Conservation (phyloP, 2,888 invertebrate genomes). For the Dilophus febrilis region DNA sequence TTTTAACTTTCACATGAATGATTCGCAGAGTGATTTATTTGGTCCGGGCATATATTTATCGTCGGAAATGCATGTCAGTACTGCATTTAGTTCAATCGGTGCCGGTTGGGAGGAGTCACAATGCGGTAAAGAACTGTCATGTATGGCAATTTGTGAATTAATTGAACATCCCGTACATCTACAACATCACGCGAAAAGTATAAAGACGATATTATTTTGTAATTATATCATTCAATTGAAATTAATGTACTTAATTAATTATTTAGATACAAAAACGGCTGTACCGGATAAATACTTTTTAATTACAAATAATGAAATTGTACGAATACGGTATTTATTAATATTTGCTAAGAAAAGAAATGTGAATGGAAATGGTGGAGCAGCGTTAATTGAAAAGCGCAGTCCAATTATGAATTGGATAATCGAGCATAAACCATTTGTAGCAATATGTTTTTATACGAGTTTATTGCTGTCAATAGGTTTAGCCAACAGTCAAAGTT, state of each 20-base stretch:
- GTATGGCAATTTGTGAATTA: conserved; percentile 66
- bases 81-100: conserved; percentile 55
- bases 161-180: conserved; percentile 50
- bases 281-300: conserved; percentile 54
- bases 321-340: conserved; percentile 56
- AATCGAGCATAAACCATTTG: conserved; percentile 39
- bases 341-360: conserved; percentile 36
- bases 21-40: conserved; percentile 44
- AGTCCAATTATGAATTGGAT: conserved; percentile 33
- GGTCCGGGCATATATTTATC: conserved; percentile 62
- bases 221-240: too few species aligned
- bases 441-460: conserved; percentile 44
- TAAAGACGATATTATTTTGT: not conserved
- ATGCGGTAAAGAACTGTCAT: conserved; percentile 57
- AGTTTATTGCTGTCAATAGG: conserved; percentile 45
- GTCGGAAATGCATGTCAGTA: conserved; percentile 51
- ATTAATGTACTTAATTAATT: not conserved
- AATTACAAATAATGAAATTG: conserved; percentile 57
- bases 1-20: not conserved
- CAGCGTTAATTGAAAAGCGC: conserved; percentile 8
- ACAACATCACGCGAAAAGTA: conserved; percentile 31
- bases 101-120: conserved; percentile 59
- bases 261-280: conserved; percentile 14
- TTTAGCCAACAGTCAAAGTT: conserved; percentile 42
- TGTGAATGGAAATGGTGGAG: conserved; percentile 18